A percentile compares a stretch with the other conserved stretches of the same genome.
These are phyloP conservation scores for Paracanthobrama guichenoti DNA, from an alignment of 2,113 vertebrate genomes.

Conservation along the genomic window DNA sequence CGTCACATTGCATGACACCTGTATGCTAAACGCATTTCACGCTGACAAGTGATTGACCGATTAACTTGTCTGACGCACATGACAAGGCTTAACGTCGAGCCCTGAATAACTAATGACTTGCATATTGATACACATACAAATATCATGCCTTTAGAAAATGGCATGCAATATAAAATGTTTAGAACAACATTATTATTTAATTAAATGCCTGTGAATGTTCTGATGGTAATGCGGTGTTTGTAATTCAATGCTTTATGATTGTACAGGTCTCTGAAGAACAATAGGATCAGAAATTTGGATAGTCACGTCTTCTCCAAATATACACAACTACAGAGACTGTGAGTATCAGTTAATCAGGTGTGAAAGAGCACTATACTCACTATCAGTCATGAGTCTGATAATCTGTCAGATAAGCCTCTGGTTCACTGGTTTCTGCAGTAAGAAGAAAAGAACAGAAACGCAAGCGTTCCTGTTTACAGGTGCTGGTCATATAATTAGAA, in stretches of 20 bases:
- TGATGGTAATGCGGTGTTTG: neutral
- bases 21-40: no score
- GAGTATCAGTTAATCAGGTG: constrained; percentile 61
- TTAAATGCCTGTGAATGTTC: neutral
- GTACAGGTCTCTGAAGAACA: constrained; percentile 76
- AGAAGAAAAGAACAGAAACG: neutral
- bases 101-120: neutral
- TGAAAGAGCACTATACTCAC: neutral
- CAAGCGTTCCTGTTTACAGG: neutral
- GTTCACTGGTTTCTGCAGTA: neutral
- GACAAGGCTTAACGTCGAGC: no score
- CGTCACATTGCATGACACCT: no score
- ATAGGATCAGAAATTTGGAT: constrained; percentile 72
- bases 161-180: neutral
- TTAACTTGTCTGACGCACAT: no score
- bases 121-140: neutral
- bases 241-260: neutral
- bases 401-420: neutral
- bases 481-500: no score
- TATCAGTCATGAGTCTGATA: neutral
- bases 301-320: constrained; percentile 75
- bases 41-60: no score
- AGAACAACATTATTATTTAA: neutral
- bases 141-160: neutral
- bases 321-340: constrained; percentile 74